Base-by-base conservation (phyloP, 2,797 vertebrate species). In the Pseudochromis fuscus region DNA sequence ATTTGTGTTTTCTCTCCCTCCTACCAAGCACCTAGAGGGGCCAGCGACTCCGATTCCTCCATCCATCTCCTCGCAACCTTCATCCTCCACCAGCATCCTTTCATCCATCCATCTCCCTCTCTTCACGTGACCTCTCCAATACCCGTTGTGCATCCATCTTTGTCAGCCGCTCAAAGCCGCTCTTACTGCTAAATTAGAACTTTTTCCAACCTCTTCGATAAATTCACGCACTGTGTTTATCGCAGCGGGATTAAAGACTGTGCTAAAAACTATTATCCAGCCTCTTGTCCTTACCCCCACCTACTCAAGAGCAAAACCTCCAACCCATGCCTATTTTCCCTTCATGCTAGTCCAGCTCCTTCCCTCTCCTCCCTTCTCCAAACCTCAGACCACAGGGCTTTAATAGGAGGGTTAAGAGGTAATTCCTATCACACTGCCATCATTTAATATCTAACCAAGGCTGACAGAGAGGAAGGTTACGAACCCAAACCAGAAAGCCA, bases 391-490 rank as follows among this genome's bases (percentile, higher is more conserved):
- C 91, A 40, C 91, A 89, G 81, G 56, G 81, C 89, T 93, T 91
- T 92, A 91, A 91, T 89, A 70, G 86, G 87, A 85, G 89, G 90
- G 89, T 91, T 93, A 89, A 81, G 86, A 92, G 86, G 88, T 91
- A 84, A 88, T 91, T 93, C 88, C 88, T 90, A 91, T 93, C 89
- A 87, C 84, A 86, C 91, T 89, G 88, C 88, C 89, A 87, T 90
- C 90, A 89, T 91, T 92, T 91, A 88, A 86, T 89, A 89, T 81
- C 72, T 90, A 93, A 91, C 82, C 81, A 48, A 89, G 78, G 79
- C 82, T 89, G 93, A 94, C 92, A 89, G 85, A 82, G 82, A 85
- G 82, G 77, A 90, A 92, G 90, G 91, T 93, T 92, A 93, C n/a
- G 77, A 93, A 89, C 88, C 80, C 84, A 79, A 91, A 90, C 86